Conservation (phyloP, 2,888 invertebrate genomes). For the Sphaerophoria taeniata region DNA sequence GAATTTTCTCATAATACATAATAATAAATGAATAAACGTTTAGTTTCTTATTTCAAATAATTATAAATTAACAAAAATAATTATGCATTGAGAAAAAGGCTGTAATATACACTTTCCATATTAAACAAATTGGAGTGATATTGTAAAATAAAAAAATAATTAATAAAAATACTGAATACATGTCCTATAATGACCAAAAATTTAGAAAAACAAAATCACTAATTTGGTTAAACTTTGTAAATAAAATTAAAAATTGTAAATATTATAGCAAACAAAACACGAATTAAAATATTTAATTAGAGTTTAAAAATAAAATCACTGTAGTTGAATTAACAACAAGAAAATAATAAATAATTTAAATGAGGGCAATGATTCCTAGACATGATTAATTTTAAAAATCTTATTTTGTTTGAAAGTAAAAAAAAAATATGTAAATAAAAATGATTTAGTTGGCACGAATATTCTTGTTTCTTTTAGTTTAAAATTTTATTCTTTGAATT, state of each 20-base stretch:
- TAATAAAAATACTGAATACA: slow-evolving; percentile 21
- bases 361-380: slow-evolving; percentile 68
- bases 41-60: slow-evolving; percentile 19
- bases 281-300: slow-evolving; percentile 27
- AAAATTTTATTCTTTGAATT: neutral
- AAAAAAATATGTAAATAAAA: slow-evolving; percentile 4
- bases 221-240: slow-evolving; percentile 50
- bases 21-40: slow-evolving; percentile 35
- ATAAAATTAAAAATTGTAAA: slow-evolving; percentile 48
- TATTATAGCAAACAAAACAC: slow-evolving; percentile 15
- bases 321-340: slow-evolving; percentile 42
- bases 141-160: slow-evolving; percentile 61
- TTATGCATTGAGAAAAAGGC: slow-evolving; percentile 72
- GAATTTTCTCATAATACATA: slow-evolving; percentile 76
- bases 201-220: neutral
- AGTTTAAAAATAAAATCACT: slow-evolving; percentile 48
- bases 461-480: neutral
- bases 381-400: slow-evolving; percentile 23
- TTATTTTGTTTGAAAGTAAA: slow-evolving; percentile 6
- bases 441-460: slow-evolving; percentile 36
- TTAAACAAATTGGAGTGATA: slow-evolving; percentile 65
- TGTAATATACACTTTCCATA: slow-evolving; percentile 71
- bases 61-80: slow-evolving; percentile 25
- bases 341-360: slow-evolving; percentile 18
- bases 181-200: slow-evolving; percentile 57